Percentiles rank a stretch among this genome's conserved stretches.
Evolutionary conservation across 2,113 vertebrate species (phyloP).

Genomic region (Gobiocypris rarus): DNA sequence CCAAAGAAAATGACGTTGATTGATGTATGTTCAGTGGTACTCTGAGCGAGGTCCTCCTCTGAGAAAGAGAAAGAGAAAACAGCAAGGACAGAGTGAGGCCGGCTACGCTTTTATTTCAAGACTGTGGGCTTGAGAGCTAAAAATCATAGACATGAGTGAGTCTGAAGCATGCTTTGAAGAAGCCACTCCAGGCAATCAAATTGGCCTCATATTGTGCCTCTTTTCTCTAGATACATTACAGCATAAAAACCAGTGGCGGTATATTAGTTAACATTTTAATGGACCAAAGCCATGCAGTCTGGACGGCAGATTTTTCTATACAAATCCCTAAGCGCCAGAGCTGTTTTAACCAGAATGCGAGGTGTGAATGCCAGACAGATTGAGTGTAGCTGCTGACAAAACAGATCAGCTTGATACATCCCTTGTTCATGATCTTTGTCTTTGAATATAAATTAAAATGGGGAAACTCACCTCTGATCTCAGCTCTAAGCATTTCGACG

Average conservation of each 20-base stretch:
- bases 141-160: background rate
- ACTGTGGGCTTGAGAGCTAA: background rate
- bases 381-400: conserved; percentile 10
- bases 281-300: background rate
- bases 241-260: background rate
- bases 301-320: background rate
- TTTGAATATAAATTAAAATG: conserved; percentile 29
- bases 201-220: background rate
- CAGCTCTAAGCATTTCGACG: conserved; percentile 64
- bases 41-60: conserved; percentile 54
- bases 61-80: conserved; percentile 35
- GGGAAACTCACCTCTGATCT: conserved; percentile 69
- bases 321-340: conserved; percentile 37
- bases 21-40: conserved; percentile 44
- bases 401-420: background rate
- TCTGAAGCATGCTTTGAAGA: conserved; percentile 23
- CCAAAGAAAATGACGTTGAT: conserved; percentile 62
- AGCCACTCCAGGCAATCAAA: conserved; percentile 2
- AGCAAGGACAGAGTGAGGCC: conserved; percentile 4
- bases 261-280: conserved; percentile 24
- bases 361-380: conserved; percentile 2
- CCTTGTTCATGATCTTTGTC: conserved; percentile 14
- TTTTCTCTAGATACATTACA: background rate
- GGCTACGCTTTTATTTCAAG: background rate
- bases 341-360: background rate